phyloP scores from a whole-genome alignment of 2,888 invertebrate genomes.

The Phrixothrix hirtus region DNA sequence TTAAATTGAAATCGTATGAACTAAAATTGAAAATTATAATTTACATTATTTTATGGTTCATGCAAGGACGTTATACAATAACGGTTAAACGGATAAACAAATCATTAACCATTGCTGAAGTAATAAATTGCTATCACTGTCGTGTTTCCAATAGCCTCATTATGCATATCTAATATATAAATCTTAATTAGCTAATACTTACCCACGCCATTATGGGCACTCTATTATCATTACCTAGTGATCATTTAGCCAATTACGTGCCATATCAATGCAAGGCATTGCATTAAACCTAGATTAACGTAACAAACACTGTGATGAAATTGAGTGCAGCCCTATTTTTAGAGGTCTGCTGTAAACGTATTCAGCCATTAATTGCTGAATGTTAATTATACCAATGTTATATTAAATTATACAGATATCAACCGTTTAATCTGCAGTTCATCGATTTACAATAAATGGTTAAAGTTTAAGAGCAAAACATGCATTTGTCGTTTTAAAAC shows the following conservation, averaged over 20 bases:
- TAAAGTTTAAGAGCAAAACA: no score
- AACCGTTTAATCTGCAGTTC: no score
- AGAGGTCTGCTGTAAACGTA: conserved; percentile 3
- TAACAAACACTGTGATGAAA: conserved; percentile 25
- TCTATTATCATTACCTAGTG: conserved; percentile 50
- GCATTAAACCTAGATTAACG: conserved; percentile 35
- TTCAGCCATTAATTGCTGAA: conserved; percentile 14
- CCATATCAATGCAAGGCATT: conserved; percentile 45
- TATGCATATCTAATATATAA: conserved; percentile 49
- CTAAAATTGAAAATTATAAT: no score
- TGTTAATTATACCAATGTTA: conserved; percentile 14
- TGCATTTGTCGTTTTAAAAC: no score
- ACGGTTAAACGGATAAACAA: no score
- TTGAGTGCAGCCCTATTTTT: conserved; percentile 9
- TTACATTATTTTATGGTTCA: no score
- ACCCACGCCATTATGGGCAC: conserved; percentile 47
- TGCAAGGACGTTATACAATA: no score
- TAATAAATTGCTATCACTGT: conserved; percentile 33
- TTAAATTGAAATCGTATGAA: no score
- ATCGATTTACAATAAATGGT: no score
- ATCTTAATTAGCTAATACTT: conserved; percentile 52
- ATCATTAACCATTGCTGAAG: conserved; percentile 18
- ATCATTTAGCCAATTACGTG: conserved; percentile 47
- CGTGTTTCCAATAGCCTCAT: conserved; percentile 34
- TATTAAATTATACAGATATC: no score